Percentiles rank a stretch among this genome's conserved stretches.
Evolutionary conservation across 2,113 vertebrate species (phyloP).

Genomic region (Trinectes maculatus): DNA sequence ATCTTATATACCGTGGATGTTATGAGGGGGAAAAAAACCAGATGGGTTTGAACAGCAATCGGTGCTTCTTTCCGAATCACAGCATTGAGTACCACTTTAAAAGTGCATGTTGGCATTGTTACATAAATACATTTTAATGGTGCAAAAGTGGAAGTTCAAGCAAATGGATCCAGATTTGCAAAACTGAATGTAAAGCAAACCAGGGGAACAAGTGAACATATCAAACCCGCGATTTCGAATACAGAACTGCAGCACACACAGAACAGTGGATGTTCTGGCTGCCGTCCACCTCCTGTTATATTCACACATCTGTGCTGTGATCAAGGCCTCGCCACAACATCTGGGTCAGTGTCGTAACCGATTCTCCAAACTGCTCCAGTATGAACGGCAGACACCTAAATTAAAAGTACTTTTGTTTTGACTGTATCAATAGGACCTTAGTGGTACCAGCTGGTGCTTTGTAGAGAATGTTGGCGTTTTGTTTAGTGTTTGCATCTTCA

Average conservation of each 20-base stretch:
- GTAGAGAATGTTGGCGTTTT: constrained; percentile 82
- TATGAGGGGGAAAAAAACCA: constrained; percentile 45
- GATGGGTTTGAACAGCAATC: constrained; percentile 54
- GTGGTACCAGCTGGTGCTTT: constrained; percentile 80
- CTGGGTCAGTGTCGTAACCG: not conserved
- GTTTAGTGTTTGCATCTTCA: constrained; percentile 49
- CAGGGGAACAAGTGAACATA: constrained; percentile 23
- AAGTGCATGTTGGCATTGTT: constrained; percentile 52
- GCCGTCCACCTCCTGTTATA: not conserved
- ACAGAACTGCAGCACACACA: constrained; percentile 1
- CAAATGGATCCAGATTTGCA: constrained; percentile 38
- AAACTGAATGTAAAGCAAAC: constrained; percentile 51
- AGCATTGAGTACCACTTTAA: constrained; percentile 34
- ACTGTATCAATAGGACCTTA: constrained; percentile 84
- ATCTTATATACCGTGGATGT: constrained; percentile 60
- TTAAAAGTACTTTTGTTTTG: constrained; percentile 79
- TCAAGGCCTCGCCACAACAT: constrained; percentile 11
- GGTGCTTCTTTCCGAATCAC: constrained; percentile 42
- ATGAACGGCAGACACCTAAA: too few species aligned
- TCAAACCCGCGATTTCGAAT: constrained; percentile 37
- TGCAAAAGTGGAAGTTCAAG: constrained; percentile 13
- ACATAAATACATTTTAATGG: constrained; percentile 7
- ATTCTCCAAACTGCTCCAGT: not conserved
- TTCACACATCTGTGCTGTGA: constrained; percentile 18
- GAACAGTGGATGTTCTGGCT: not conserved